These are phyloP conservation scores for Melinaea marsaeus DNA, from an alignment of 2,888 invertebrate species.

Conservation along the genomic window DNA sequence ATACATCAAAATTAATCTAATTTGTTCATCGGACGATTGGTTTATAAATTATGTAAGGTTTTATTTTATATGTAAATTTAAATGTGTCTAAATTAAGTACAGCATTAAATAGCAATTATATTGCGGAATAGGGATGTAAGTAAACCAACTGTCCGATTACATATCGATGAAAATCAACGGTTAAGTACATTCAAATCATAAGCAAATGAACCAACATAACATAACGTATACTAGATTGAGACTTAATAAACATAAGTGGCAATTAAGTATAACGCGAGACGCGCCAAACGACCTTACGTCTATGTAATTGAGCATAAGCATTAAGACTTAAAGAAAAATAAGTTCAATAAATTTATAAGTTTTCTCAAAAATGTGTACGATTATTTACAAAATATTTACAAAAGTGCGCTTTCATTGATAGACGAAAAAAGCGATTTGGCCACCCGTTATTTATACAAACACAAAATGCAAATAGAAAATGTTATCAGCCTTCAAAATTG, in stretches of 20 bases:
- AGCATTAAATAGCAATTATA: slow-evolving; percentile 18
- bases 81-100: neutral
- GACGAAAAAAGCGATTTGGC: slow-evolving; percentile 62
- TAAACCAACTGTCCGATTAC: slow-evolving; percentile 29
- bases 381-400: slow-evolving; percentile 76
- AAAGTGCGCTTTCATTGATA: slow-evolving; percentile 53
- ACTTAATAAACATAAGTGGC: slow-evolving; percentile 37
- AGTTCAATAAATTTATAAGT: slow-evolving; percentile 52
- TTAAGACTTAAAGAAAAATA: slow-evolving; percentile 58
- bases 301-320: slow-evolving; percentile 77
- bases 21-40: slow-evolving; percentile 32
- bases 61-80: too few species aligned
- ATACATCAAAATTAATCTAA: slow-evolving; percentile 70
- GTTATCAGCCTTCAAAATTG: slow-evolving; percentile 45
- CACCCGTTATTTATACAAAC: slow-evolving; percentile 46
- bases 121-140: slow-evolving; percentile 23
- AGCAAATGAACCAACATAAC: slow-evolving; percentile 37
- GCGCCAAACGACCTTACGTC: slow-evolving; percentile 53
- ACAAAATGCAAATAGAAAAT: slow-evolving; percentile 40
- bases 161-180: slow-evolving; percentile 32
- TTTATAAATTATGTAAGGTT: slow-evolving; percentile 10
- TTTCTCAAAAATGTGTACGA: slow-evolving; percentile 56
- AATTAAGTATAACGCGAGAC: slow-evolving; percentile 38
- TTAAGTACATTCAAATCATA: slow-evolving; percentile 35
- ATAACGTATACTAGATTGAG: slow-evolving; percentile 35